A percentile compares a stretch with the other conserved stretches of the same genome.
These are phyloP conservation scores for Erinaceus europaeus DNA, from an alignment of 2,113 vertebrate genomes.

Conservation along the genomic window DNA sequence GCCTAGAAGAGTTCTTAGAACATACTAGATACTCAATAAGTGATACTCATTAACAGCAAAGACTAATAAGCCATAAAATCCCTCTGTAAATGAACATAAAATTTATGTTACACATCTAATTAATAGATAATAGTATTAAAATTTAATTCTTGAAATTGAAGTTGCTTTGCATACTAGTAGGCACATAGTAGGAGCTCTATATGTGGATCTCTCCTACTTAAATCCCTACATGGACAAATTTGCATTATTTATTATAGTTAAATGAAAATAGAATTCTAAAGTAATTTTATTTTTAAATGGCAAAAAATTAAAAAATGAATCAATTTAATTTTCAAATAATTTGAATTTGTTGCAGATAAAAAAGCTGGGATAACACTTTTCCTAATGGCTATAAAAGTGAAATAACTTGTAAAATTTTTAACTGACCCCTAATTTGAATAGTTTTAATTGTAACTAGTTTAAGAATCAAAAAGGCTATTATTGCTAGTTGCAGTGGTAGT, in stretches of 20 bases:
- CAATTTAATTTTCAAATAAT: no score
- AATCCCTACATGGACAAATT: constrained; percentile 49
- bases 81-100: neutral
- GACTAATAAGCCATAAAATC: neutral
- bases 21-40: neutral
- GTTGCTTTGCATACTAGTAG: constrained; percentile 30
- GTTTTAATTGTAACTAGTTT: constrained; percentile 62
- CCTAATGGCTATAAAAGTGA: constrained; percentile 24
- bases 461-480: constrained; percentile 64
- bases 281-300: constrained; percentile 18
- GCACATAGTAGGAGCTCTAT: neutral
- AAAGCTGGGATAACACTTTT: neutral
- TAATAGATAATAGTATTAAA: neutral
- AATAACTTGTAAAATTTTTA: constrained; percentile 35
- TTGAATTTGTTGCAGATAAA: constrained; percentile 53
- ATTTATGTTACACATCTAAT: neutral
- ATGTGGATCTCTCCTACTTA: neutral
- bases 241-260: constrained; percentile 34
- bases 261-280: constrained; percentile 51
- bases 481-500: constrained; percentile 55
- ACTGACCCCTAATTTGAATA: constrained; percentile 54
- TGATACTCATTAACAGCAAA: neutral
- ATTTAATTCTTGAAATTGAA: constrained; percentile 44
- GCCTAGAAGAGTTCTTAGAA: neutral
- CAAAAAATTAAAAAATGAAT: no score